phyloP scores from a whole-genome alignment of 2,113 vertebrate species.

The Pagrus major region DNA sequence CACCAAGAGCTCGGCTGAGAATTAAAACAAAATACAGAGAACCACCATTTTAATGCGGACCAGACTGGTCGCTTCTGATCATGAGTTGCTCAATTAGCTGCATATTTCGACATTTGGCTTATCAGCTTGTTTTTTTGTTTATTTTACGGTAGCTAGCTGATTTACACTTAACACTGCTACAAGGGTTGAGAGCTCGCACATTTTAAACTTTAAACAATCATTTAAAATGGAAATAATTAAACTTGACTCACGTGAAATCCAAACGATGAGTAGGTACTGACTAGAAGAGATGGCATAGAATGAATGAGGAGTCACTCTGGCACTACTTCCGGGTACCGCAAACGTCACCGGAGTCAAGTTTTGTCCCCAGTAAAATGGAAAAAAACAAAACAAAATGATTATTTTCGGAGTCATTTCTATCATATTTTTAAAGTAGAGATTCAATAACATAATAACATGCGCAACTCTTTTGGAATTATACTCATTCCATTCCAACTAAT shows the following conservation, averaged over 20 bases:
- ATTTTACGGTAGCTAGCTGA: rapidly evolving
- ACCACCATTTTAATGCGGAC: too few relatives aligned
- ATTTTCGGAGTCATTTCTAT: too few relatives aligned
- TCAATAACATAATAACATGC: too few relatives aligned
- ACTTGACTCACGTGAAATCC: conserved; percentile 76
- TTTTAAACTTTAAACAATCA: not conserved
- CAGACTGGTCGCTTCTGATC: not conserved
- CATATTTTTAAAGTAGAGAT: too few relatives aligned
- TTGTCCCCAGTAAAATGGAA: too few relatives aligned
- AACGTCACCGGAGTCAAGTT: not conserved
- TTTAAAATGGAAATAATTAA: conserved; percentile 7
- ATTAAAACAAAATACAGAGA: not conserved
- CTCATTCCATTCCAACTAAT: too few relatives aligned
- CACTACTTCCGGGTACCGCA: conserved; percentile 1
- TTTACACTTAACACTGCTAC: rapidly evolving
- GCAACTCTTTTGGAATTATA: too few relatives aligned
- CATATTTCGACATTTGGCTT: not conserved
- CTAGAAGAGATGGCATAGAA: not conserved
- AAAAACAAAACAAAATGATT: too few relatives aligned
- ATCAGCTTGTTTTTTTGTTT: not conserved
- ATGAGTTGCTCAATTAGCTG: conserved; percentile 51
- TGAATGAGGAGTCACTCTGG: not conserved
- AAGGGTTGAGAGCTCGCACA: rapidly evolving
- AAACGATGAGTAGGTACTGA: not conserved
- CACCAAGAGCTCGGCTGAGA: rapidly evolving